These are phyloP conservation scores for Xenentodon cancila DNA, from an alignment of 2,797 vertebrate species.

Conservation along the genomic window DNA sequence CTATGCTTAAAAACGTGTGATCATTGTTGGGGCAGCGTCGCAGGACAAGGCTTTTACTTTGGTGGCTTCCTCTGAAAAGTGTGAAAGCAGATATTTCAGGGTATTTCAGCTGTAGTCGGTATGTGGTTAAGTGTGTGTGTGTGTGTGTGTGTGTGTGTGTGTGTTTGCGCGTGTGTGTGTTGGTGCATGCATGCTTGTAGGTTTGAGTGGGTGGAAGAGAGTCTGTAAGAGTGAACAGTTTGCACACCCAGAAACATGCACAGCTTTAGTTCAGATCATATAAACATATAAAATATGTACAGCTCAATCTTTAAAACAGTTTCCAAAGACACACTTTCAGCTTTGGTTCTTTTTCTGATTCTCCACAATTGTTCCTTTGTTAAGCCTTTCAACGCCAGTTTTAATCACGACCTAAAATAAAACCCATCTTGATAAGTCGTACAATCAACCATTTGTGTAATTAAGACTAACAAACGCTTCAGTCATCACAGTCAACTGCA, in stretches of 20 bases:
- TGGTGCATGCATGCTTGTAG: neutral
- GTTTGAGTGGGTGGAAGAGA: conserved; percentile 51
- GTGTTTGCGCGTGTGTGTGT: neutral
- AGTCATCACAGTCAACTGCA: neutral
- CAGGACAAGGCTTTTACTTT: conserved; percentile 44
- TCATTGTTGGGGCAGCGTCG: conserved; percentile 27
- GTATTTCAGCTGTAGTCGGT: conserved; percentile 42
- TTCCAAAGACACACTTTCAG: neutral
- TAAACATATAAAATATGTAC: neutral
- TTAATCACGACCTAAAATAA: neutral
- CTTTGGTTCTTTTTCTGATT: neutral
- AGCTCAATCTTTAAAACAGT: neutral
- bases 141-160: neutral
- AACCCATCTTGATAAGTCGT: conserved; percentile 4
- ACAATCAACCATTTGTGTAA: conserved; percentile 15
- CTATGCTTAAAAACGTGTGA: neutral
- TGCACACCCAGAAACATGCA: conserved; percentile 2
- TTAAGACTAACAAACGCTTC: conserved; percentile 9
- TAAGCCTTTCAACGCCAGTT: neutral
- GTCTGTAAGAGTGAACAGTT: conserved; percentile 17
- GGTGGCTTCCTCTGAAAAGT: conserved; percentile 54
- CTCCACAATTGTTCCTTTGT: neutral
- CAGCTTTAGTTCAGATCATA: neutral
- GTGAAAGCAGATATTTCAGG: conserved; percentile 26
- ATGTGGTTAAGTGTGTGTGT: conserved; percentile 30